Evolutionary conservation across 2,888 invertebrate genomes (phyloP).

Genomic region (Acrobasis repandana): DNA sequence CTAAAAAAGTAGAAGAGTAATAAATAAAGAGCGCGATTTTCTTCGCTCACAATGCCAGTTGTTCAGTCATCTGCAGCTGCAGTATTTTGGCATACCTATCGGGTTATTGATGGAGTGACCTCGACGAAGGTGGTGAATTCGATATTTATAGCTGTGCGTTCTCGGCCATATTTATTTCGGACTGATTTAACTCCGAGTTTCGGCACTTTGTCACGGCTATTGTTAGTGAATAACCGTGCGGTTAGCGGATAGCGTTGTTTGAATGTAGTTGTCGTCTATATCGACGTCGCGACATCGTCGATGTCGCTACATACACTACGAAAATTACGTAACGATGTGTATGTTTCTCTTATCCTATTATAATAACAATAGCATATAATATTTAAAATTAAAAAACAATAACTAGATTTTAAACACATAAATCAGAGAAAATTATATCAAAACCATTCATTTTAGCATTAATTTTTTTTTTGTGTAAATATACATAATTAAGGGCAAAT

Average conservation of each 20-base stretch:
- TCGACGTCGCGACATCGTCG: not conserved
- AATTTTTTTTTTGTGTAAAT: too few relatives aligned
- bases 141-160: slow-evolving; percentile 5
- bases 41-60: not conserved
- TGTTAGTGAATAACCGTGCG: slow-evolving; percentile 3
- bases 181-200: not conserved
- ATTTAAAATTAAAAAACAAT: too few relatives aligned
- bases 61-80: not conserved
- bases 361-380: too few relatives aligned
- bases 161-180: slow-evolving; percentile 6
- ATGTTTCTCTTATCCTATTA: too few relatives aligned
- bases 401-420: too few relatives aligned
- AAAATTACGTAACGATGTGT: too few relatives aligned
- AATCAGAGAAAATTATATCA: too few relatives aligned
- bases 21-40: not conserved
- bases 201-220: not conserved
- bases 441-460: too few relatives aligned
- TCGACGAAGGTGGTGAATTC: not conserved
- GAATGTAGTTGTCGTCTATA: not conserved
- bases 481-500: too few relatives aligned
- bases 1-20: not conserved
- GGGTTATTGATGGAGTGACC: slow-evolving; percentile 5
- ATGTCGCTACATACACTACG: not conserved
- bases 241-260: not conserved
- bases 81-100: slow-evolving; percentile 9